These are phyloP conservation scores for Muscidifurax raptorellus DNA, from an alignment of 1,140 invertebrate genomes.

Conservation along the genomic window DNA sequence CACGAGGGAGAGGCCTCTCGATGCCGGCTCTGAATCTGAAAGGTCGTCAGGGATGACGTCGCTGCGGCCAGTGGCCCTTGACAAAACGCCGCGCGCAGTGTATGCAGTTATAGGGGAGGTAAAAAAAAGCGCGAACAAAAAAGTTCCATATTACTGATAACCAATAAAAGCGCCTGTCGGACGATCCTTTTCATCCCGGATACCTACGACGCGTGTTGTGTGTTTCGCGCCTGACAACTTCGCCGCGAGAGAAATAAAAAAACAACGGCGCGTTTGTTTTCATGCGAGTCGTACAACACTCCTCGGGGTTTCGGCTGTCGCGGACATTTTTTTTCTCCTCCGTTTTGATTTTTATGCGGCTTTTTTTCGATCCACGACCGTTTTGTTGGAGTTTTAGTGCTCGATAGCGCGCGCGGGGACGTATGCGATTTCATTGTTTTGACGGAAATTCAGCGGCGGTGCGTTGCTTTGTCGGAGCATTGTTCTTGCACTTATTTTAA, in stretches of 20 bases:
- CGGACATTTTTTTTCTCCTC: conserved; percentile 3
- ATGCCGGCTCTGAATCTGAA: conserved; percentile 38
- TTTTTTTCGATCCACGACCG: not conserved
- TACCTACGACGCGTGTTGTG: conserved; percentile 58
- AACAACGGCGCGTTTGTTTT: conserved; percentile 5
- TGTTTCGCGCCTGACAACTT: conserved; percentile 63
- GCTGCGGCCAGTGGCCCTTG: not conserved
- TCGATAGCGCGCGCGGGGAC: not conserved
- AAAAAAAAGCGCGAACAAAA: conserved; percentile 16
- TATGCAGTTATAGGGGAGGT: not conserved
- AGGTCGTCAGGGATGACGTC: conserved; percentile 28
- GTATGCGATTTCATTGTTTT: conserved; percentile 10
- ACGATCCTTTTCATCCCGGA: conserved; percentile 66
- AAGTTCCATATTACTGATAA: conserved; percentile 63
- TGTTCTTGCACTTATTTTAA: conserved; percentile 1
- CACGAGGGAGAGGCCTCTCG: no score
- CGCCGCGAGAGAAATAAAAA: conserved; percentile 52
- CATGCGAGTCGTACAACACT: conserved; percentile 7
- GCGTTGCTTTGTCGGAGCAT: not conserved
- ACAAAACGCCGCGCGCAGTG: conserved; percentile 2
- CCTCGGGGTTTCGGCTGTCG: conserved; percentile 1
- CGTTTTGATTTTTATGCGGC: conserved; percentile 10
- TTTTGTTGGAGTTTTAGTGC: conserved; percentile 23
- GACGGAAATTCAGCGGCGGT: not conserved
- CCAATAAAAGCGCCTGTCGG: conserved; percentile 66